Evolutionary conservation across 2,113 vertebrate genomes (phyloP), one percentile per base, ranked within the genome.

Genomic region (Nibea coibor): DNA sequence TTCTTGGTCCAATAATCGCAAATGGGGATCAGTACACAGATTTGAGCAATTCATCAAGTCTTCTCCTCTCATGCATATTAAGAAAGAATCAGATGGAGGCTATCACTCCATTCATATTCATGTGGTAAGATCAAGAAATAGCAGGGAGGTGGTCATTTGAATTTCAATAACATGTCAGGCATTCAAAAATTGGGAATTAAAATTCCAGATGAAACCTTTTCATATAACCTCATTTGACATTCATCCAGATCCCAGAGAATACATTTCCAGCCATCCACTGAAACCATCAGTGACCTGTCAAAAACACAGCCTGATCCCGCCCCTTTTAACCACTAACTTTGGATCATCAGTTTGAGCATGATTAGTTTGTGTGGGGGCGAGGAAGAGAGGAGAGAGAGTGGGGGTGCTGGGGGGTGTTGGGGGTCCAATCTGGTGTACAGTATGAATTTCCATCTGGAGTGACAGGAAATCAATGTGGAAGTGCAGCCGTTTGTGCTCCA

Each of bases 391-490:
- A 43, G n/a, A 28, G 35, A 72, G 28, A 61, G 43, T 1, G 31
- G 19, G 14, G 12, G 26, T 17, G 22, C 7, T 7, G 6, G 7
- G 7, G 16, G 51, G 51, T 45, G 7, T 9, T 39, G 35, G 35
- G 35, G 77, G 67, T 83, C 69, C 82, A 88, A 85, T 89, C 87
- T 81, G 78, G 75, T 78, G 59, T 88, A 88, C 82, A 89, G 83
- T 87, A 91, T 76, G 88, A 87, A 91, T 93, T 91, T 88, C 87
- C 85, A 91, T 87, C 70, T 83, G 78, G 71, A 83, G 72, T 87
- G 90, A 92, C 91, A 90, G 87, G 58, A 93, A 94, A 92, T 94
- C 93, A 85, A 91, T 94, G 79, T 61, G 82, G 56, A 87, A 87
- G 84, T 87, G 85, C 90, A 89, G 83, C 82, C 56, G 66, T 81